A percentile compares a stretch with the other conserved stretches of the same genome.
phyloP scores from a whole-genome alignment of 2,797 vertebrate genomes.

The Sebastes itinus region DNA sequence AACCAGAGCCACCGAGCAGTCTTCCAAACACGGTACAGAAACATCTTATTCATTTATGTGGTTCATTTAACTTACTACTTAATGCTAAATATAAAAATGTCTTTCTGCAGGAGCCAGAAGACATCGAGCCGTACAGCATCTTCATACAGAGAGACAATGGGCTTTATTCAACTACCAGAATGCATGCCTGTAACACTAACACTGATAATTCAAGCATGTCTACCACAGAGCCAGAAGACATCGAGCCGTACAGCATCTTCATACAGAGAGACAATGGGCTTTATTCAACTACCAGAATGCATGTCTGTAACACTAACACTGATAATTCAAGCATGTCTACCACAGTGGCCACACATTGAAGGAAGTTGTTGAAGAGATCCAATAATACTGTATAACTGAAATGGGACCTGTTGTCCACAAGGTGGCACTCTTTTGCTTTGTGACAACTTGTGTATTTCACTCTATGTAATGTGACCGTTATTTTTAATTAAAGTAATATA shows the following conservation, averaged over 20 bases:
- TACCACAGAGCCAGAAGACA: not conserved
- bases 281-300: constrained; percentile 1
- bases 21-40: not conserved
- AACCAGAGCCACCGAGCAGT: not conserved
- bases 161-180: constrained; percentile 15
- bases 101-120: not conserved
- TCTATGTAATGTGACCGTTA: too few relatives aligned
- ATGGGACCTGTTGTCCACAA: not conserved
- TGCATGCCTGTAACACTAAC: not conserved
- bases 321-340: not conserved
- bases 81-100: not conserved
- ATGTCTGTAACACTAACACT: fast-evolving
- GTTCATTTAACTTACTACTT: not conserved
- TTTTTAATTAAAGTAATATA: too few relatives aligned
- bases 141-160: constrained; percentile 4
- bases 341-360: not conserved
- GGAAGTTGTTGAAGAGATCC: not conserved
- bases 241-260: constrained; percentile 44
- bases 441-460: not conserved
- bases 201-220: not conserved
- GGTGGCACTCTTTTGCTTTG: not conserved
- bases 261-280: not conserved
- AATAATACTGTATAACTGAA: not conserved
- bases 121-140: constrained; percentile 44
- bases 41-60: fast-evolving